Evolutionary conservation across 1,140 invertebrate genomes (phyloP).

Genomic region (Macrotrachela quadricornifera): DNA sequence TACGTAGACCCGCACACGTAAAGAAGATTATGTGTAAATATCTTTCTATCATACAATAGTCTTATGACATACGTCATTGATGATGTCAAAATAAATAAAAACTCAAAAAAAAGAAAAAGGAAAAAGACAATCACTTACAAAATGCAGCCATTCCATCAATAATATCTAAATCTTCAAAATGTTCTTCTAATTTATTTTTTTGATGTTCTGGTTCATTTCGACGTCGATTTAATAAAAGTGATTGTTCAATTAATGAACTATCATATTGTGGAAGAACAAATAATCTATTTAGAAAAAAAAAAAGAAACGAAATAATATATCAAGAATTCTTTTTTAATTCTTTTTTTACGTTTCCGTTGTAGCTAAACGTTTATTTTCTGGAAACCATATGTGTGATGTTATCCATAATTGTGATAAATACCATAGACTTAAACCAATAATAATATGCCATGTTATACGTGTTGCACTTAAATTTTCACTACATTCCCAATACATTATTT

Average conservation of each 20-base stretch:
- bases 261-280: conserved; percentile 87
- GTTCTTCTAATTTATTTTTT: conserved; percentile 5
- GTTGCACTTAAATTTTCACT: conserved; percentile 11
- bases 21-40: no score
- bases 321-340: not conserved
- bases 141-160: conserved; percentile 9
- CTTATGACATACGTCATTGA: no score
- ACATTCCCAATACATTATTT: conserved; percentile 9
- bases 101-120: no score
- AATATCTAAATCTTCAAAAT: conserved; percentile 10
- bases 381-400: conserved; percentile 86
- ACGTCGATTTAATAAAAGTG: conserved; percentile 69
- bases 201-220: conserved; percentile 53
- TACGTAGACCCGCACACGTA: no score
- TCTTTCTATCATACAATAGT: no score
- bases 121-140: not conserved
- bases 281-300: conserved; percentile 31
- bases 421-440: conserved; percentile 46
- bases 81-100: no score
- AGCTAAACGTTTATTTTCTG: conserved; percentile 84
- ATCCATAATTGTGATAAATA: conserved; percentile 81
- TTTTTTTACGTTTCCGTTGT: conserved; percentile 57
- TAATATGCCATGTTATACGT: conserved; percentile 8
- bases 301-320: not conserved
- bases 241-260: conserved; percentile 75